These are phyloP conservation scores for Anthrax anthrax DNA, from an alignment of 2,888 invertebrate species.

Conservation along the genomic window DNA sequence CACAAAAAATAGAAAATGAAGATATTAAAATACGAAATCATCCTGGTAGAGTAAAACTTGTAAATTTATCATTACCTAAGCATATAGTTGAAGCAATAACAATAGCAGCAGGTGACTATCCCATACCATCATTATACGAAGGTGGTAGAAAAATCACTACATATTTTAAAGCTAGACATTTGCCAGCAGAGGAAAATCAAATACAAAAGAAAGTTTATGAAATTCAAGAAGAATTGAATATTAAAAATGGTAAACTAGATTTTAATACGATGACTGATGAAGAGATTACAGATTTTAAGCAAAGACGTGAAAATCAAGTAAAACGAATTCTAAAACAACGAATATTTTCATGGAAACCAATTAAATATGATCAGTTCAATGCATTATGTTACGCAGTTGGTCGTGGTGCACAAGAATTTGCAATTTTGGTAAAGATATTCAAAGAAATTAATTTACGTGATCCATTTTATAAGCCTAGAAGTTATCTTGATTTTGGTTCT, in stretches of 20 bases:
- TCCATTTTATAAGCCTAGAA: conserved; percentile 53
- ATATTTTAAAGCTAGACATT: conserved; percentile 46
- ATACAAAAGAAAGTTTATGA: conserved; percentile 20
- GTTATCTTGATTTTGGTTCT: conserved; percentile 82
- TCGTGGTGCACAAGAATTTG: conserved; percentile 62
- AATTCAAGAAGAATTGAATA: conserved; percentile 22
- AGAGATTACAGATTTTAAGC: conserved; percentile 30
- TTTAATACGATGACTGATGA: conserved; percentile 26
- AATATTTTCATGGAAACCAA: conserved; percentile 59
- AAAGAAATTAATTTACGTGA: conserved; percentile 53
- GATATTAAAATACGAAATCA: conserved; percentile 50
- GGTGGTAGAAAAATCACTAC: conserved; percentile 42
- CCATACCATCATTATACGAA: conserved; percentile 39
- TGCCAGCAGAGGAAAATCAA: conserved; percentile 45
- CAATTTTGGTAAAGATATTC: conserved; percentile 52
- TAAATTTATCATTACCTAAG: conserved; percentile 42
- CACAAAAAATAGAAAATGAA: conserved; percentile 19
- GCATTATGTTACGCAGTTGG: conserved; percentile 55
- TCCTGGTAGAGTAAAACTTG: conserved; percentile 49
- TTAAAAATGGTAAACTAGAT: conserved; percentile 17
- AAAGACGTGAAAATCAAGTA: conserved; percentile 39
- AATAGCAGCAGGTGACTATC: conserved; percentile 42
- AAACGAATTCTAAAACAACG: conserved; percentile 43
- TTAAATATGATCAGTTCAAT: conserved; percentile 50
- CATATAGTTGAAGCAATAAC: conserved; percentile 43